phyloP scores from a whole-genome alignment of 2,888 invertebrate species.

The Exephanes ischioxanthus region DNA sequence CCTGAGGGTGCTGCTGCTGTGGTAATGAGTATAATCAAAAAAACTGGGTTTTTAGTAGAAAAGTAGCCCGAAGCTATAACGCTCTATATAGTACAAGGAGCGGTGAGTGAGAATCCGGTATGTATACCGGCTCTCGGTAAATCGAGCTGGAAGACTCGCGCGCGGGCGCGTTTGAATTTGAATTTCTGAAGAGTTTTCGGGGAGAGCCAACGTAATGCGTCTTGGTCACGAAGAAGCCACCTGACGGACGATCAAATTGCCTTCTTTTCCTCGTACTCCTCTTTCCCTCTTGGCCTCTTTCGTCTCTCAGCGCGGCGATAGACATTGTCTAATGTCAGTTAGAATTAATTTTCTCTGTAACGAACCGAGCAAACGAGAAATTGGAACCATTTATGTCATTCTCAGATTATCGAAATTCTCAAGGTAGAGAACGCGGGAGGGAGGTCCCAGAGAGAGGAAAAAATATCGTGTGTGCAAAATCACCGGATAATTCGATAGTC shows the following conservation, averaged over 20 bases:
- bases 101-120: constrained; percentile 31
- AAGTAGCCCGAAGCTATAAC: constrained; percentile 80
- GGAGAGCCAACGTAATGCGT: constrained; percentile 76
- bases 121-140: constrained; percentile 30
- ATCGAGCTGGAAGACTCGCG: constrained; percentile 55
- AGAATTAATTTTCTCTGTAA: neutral
- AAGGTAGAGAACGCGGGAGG: neutral
- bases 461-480: neutral
- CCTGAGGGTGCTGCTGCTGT: constrained; percentile 41
- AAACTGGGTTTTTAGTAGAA: constrained; percentile 77
- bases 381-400: neutral
- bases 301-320: neutral
- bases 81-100: constrained; percentile 42
- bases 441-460: neutral
- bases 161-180: constrained; percentile 81
- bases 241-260: constrained; percentile 83
- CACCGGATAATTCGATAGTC: constrained; percentile 32
- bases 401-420: neutral
- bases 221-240: constrained; percentile 83
- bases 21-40: constrained; percentile 84
- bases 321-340: neutral
- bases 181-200: constrained; percentile 77
- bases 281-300: constrained; percentile 17
- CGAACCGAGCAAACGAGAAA: neutral
- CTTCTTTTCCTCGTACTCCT: constrained; percentile 52